phyloP scores from a whole-genome alignment of 2,797 vertebrate genomes.

The Amphiprion clarkii region DNA sequence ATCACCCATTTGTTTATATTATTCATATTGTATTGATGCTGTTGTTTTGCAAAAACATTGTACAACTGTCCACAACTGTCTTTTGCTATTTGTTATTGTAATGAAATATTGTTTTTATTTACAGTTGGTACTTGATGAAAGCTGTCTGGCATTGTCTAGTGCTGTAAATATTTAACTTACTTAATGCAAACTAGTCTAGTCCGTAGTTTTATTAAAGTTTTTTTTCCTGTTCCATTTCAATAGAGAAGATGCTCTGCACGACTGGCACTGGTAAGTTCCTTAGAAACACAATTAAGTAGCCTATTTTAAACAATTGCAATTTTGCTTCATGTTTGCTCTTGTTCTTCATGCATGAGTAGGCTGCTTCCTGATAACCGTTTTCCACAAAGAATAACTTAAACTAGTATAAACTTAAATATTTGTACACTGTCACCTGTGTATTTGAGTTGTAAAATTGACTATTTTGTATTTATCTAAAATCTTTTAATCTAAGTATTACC shows the following conservation, averaged over 20 bases:
- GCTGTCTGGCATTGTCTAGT: neutral
- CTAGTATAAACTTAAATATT: too few species aligned
- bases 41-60: neutral
- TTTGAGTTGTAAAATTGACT: neutral
- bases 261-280: slow-evolving; percentile 49
- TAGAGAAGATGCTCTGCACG: slow-evolving; percentile 59
- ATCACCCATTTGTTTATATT: neutral
- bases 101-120: too few species aligned
- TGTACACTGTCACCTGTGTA: neutral
- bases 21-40: neutral
- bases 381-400: too few species aligned
- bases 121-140: neutral
- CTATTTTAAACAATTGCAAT: neutral
- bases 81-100: too few species aligned
- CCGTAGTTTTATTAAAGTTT: neutral
- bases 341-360: too few species aligned
- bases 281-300: slow-evolving; percentile 1
- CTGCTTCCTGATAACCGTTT: too few species aligned
- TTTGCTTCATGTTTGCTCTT: neutral
- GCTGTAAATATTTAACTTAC: neutral
- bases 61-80: neutral
- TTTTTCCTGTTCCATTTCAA: neutral
- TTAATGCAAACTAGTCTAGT: neutral
- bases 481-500: neutral
- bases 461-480: neutral